Evolutionary conservation across 2,113 vertebrate genomes (phyloP).

Genomic region (Brachypteracias leptosomus): DNA sequence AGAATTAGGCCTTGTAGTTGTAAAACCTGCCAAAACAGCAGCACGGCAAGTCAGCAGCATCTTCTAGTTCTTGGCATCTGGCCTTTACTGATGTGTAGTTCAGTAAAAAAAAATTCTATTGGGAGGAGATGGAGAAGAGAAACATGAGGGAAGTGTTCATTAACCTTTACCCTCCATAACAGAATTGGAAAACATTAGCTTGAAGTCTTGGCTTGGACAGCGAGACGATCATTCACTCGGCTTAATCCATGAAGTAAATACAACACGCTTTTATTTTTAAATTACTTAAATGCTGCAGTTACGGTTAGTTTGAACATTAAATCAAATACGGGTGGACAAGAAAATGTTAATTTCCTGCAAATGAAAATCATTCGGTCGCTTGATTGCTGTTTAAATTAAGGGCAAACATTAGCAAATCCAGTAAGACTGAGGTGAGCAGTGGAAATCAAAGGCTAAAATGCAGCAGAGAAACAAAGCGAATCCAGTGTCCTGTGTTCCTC

Average conservation of each 20-base stretch:
- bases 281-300: neutral
- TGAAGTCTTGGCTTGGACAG: neutral
- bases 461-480: neutral
- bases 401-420: neutral
- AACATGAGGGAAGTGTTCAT: slow-evolving; percentile 3
- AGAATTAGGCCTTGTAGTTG: neutral
- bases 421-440: neutral
- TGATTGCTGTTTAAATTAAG: neutral
- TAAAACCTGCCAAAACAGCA: neutral
- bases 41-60: neutral
- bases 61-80: slow-evolving; percentile 2
- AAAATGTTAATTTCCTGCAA: neutral
- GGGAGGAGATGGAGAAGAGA: neutral
- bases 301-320: neutral
- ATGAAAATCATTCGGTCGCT: neutral
- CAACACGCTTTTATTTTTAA: neutral
- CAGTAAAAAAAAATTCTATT: neutral
- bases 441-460: neutral
- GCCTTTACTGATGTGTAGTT: neutral
- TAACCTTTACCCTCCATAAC: neutral
- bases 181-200: neutral
- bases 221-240: neutral
- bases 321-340: neutral
- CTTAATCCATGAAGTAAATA: neutral
- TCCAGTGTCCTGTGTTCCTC: neutral